These are phyloP conservation scores for Holacanthella duospinosa DNA, from an alignment of 2,888 invertebrate species.

Conservation along the genomic window DNA sequence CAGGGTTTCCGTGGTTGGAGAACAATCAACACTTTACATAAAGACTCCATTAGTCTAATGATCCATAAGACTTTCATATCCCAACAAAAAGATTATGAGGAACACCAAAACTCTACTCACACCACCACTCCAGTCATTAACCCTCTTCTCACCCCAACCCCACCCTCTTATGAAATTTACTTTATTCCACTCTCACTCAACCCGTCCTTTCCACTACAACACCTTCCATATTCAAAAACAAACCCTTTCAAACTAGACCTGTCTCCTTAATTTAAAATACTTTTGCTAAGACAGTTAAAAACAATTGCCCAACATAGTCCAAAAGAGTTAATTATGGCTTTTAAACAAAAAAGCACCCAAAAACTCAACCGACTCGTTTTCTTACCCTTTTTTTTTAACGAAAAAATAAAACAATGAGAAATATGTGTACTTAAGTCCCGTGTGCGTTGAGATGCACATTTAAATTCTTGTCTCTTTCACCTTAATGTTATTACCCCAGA, in stretches of 20 bases:
- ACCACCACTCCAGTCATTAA: neutral
- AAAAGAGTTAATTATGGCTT: neutral
- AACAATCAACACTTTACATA: constrained; percentile 10
- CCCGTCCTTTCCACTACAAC: neutral
- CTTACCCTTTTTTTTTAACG: neutral
- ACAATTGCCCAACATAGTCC: too few species aligned
- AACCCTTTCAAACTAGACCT: neutral
- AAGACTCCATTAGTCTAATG: constrained; percentile 8
- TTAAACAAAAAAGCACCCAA: neutral
- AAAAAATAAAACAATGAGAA: too few species aligned
- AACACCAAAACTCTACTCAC: neutral
- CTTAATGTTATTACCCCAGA: neutral
- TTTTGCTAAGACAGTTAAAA: too few species aligned
- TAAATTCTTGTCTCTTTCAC: neutral
- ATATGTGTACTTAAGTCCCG: neutral
- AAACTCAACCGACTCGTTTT: neutral
- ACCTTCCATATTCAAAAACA: neutral
- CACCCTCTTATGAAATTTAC: too few species aligned
- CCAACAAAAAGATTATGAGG: neutral
- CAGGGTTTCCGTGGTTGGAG: neutral
- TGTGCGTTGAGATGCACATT: neutral
- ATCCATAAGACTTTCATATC: constrained; percentile 3
- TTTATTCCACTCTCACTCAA: too few species aligned
- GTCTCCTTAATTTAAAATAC: too few species aligned
- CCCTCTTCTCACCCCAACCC: neutral